Conservation (phyloP, 2,797 vertebrate genomes). For the Choloepus didactylus region DNA sequence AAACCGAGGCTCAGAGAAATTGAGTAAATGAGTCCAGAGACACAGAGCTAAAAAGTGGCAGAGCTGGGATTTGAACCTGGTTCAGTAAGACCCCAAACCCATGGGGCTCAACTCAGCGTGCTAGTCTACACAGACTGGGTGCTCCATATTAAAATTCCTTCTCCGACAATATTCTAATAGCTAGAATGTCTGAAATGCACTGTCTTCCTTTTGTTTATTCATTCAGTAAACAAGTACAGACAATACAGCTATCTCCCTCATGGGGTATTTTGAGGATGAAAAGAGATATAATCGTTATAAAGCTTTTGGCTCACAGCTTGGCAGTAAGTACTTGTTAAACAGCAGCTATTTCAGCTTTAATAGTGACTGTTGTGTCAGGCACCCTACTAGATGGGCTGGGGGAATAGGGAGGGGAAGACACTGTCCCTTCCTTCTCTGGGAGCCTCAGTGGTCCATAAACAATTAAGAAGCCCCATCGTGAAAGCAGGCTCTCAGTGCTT, state of each 20-base stretch:
- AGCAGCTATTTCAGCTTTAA: background rate
- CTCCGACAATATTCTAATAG: background rate
- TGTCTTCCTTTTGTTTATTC: background rate
- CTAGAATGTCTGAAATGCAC: background rate
- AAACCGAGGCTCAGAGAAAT: background rate
- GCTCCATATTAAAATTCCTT: background rate
- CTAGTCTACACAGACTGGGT: fast-evolving
- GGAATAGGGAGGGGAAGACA: background rate
- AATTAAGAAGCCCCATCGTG: background rate
- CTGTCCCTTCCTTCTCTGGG: background rate
- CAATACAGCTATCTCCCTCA: background rate
- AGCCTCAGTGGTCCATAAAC: background rate
- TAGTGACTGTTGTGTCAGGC: background rate
- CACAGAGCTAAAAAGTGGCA: background rate
- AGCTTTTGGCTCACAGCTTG: background rate
- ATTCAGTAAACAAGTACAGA: background rate
- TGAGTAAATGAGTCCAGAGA: background rate
- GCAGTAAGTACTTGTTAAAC: background rate
- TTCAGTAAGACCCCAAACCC: background rate
- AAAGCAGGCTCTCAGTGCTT: background rate
- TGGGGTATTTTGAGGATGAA: background rate
- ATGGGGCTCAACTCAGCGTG: background rate
- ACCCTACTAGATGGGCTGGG: background rate
- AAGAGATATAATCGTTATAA: background rate
- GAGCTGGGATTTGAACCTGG: background rate